Conservation (phyloP, 2,797 vertebrate species). For the Lacerta bilineata region DNA sequence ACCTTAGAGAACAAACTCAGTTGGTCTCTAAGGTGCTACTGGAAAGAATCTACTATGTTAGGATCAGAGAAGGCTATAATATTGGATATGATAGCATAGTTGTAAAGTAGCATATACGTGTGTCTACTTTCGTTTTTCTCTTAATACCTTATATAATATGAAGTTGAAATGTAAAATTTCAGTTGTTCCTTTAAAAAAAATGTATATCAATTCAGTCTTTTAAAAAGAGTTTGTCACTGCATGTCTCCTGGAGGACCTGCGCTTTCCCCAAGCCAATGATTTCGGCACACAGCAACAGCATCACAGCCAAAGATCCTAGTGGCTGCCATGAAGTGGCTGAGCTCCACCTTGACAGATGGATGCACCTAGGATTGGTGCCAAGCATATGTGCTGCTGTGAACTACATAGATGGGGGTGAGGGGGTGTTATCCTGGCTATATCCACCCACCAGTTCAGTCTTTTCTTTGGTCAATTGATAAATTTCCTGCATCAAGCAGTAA, state of each 20-base stretch:
- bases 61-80: no score
- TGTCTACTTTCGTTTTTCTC: neutral
- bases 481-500: neutral
- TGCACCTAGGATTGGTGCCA: neutral
- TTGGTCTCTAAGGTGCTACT: no score
- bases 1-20: no score
- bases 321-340: neutral
- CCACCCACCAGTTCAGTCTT: neutral
- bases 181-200: no score
- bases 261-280: neutral
- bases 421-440: no score
- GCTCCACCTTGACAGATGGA: slow-evolving; percentile 16
- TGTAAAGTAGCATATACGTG: neutral
- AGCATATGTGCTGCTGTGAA: neutral
- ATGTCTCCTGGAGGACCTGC: neutral
- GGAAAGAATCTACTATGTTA: no score
- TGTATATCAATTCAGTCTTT: neutral
- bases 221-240: neutral
- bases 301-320: neutral
- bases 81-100: neutral
- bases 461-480: neutral
- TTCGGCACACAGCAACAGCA: neutral
- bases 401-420: neutral
- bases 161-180: neutral
- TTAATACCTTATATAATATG: neutral